A percentile compares a stretch with the other conserved stretches of the same genome.
Evolutionary conservation across 1,140 invertebrate species (phyloP).

Genomic region (Penaeus indicus): DNA sequence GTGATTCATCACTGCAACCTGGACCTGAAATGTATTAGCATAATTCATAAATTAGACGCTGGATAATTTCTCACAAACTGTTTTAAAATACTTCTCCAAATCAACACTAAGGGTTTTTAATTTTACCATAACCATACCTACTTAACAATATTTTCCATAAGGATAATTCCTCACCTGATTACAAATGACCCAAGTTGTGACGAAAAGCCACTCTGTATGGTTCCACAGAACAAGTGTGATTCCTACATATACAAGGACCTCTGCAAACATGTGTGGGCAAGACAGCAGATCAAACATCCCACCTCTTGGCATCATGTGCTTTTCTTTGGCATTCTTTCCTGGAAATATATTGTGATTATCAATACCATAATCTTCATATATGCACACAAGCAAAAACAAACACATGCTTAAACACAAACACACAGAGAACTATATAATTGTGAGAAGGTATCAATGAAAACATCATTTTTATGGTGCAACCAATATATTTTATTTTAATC

Average conservation of each 20-base stretch:
- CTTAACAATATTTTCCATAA: background rate
- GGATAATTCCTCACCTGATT: slow-evolving; percentile 40
- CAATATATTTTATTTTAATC: too few species aligned
- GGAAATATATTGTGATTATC: background rate
- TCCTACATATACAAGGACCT: slow-evolving; percentile 43
- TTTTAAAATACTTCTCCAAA: background rate
- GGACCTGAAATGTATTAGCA: slow-evolving; percentile 20
- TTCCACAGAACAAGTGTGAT: background rate
- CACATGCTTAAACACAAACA: too few species aligned
- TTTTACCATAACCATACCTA: background rate
- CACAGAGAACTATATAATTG: too few species aligned
- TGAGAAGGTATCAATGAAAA: too few species aligned
- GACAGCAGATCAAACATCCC: slow-evolving; percentile 49
- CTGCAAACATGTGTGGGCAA: slow-evolving; percentile 57
- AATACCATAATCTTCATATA: too few species aligned
- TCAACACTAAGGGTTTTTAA: background rate
- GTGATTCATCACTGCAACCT: slow-evolving; percentile 56
- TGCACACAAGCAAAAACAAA: too few species aligned
- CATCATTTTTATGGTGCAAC: too few species aligned
- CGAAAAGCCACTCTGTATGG: slow-evolving; percentile 36
- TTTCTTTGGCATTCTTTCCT: slow-evolving; percentile 24
- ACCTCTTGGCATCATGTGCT: slow-evolving; percentile 41
- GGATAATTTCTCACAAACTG: too few species aligned
- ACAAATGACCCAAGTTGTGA: slow-evolving; percentile 45
- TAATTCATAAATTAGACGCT: too few species aligned